A percentile compares a stretch with the other conserved stretches of the same genome.
Evolutionary conservation across 1,140 invertebrate species (phyloP).

Genomic region (Wiebesia pumilae): DNA sequence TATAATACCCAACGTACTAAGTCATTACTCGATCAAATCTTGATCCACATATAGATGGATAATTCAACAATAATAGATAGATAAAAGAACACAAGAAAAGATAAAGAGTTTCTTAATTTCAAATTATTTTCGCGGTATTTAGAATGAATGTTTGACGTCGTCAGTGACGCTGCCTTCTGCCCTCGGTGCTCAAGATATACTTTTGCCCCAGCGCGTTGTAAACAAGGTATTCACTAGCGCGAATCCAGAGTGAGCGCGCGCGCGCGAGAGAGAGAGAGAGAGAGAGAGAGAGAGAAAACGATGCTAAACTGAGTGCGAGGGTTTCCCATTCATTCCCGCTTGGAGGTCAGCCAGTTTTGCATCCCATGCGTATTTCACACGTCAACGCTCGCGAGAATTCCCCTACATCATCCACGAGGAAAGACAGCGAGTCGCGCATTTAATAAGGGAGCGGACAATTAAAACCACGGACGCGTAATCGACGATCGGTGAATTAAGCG

Average conservation of each 20-base stretch:
- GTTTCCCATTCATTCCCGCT: conserved; percentile 66
- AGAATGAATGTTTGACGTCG: not conserved
- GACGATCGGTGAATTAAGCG: too few species aligned
- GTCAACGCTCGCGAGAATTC: too few species aligned
- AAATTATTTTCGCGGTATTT: not conserved
- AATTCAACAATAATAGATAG: not conserved
- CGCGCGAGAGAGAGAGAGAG: too few species aligned
- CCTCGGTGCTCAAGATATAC: not conserved
- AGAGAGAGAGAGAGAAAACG: conserved; percentile 2
- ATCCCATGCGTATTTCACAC: conserved; percentile 51
- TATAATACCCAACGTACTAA: not conserved
- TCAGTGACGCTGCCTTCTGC: not conserved
- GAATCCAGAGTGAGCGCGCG: not conserved
- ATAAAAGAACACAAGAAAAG: not conserved
- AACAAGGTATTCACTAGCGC: not conserved
- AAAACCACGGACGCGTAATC: too few species aligned
- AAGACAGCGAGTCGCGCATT: too few species aligned
- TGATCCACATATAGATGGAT: too few species aligned
- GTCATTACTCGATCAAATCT: not conserved
- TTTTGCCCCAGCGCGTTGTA: not conserved
- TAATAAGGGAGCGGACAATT: too few species aligned
- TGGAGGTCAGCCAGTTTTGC: conserved; percentile 70
- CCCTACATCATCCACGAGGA: not conserved
- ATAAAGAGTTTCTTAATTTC: not conserved
- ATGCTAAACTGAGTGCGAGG: conserved; percentile 41